Evolutionary conservation across 2,888 invertebrate species (phyloP), one percentile per base, ranked within the genome.

Genomic region (Hypsopygia costalis): DNA sequence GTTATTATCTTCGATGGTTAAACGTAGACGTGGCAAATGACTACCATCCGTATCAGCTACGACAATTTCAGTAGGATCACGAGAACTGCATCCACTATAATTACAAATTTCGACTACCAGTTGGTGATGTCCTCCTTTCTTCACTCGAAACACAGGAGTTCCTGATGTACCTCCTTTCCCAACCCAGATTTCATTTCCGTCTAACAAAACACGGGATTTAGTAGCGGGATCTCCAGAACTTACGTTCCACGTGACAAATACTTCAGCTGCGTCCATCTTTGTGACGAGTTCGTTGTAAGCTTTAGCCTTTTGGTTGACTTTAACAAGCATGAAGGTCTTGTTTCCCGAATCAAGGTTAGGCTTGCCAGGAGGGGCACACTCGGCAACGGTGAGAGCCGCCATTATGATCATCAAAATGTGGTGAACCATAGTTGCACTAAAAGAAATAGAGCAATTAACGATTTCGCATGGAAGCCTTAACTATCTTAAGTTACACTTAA

Each of bases 1-100:
- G 47, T 88, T 86, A 52, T 67, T 82, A 40, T 87, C 88, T 33
- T 73, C 81, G 32, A 86, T 68, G 1, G 65, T 57, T 49, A 68
- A 86, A 3, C 83, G 77, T 11, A 88, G 52, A 0, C 87, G 88
- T 1, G 86, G 83, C 34, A 88, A 58, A 49, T 88, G 88, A 48
- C 88, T 88, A n/a, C 88, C 88, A 44, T 88, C 88, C 1, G 88
- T 88, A 38, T 88, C 88, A 1, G 88, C 88, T 0, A 88, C 86
- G 0, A 85, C 60, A 11, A 88, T 86, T 37, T 88, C 87, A 1
- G 81, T 82, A 0, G 75, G 47, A 1, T 88, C 86, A 45, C 88
- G 77, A 10, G 64, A 58, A 46, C 78, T 76, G 60, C 87, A 88
- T 12, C 87, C 88, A 32, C 86, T 88, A 6, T 65, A 48, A 40